These are phyloP conservation scores for Caerostris extrusa DNA, from an alignment of 1,140 invertebrate species.

Conservation along the genomic window DNA sequence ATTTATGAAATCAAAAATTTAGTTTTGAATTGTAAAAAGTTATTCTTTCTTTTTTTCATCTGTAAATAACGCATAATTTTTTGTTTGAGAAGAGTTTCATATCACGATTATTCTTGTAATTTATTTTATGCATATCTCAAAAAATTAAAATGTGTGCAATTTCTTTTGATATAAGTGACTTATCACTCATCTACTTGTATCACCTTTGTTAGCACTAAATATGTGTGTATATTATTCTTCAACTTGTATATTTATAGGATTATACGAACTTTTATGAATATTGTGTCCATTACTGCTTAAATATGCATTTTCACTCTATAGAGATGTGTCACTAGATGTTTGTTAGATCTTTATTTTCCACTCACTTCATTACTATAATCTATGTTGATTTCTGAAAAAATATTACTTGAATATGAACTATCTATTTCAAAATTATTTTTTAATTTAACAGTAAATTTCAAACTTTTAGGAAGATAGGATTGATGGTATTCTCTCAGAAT, in stretches of 20 bases:
- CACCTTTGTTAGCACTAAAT: background rate
- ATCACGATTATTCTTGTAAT: background rate
- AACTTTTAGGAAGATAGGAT: no score
- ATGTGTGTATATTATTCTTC: background rate
- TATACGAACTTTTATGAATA: background rate
- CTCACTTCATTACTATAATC: no score
- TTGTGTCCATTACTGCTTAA: background rate
- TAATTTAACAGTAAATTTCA: no score
- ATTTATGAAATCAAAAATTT: background rate
- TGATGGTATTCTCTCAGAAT: no score
- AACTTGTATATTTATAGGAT: background rate
- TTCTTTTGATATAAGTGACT: background rate
- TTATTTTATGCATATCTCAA: background rate
- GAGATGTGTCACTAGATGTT: no score
- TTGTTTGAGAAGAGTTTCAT: background rate
- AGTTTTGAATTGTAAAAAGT: background rate
- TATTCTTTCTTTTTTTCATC: background rate
- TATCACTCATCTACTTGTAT: background rate
- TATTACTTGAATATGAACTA: no score
- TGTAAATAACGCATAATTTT: background rate
- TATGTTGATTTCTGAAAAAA: no score
- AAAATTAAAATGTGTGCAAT: background rate
- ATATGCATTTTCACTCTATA: background rate
- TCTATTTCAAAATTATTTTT: no score
- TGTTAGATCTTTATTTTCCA: no score